A percentile compares a stretch with the other conserved stretches of the same genome.
Conservation (phyloP, 2,888 invertebrate genomes). For the Drosophila nr. fundita region DNA sequence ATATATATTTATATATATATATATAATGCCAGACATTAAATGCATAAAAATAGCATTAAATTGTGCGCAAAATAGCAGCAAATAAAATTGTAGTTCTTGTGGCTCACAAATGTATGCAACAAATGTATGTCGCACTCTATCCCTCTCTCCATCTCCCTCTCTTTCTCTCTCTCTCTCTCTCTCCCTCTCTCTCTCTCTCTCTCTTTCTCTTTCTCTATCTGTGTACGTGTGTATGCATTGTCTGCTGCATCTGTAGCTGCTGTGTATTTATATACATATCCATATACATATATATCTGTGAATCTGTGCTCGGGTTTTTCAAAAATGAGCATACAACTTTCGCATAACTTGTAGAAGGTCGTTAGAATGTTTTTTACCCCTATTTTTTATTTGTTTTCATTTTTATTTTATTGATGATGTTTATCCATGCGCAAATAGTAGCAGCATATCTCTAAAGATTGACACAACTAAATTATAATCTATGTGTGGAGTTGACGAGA, state of each 20-base stretch:
- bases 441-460: neutral
- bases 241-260: slow-evolving; percentile 20
- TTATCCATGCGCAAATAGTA: neutral
- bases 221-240: slow-evolving; percentile 4
- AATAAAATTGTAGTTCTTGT: slow-evolving; percentile 63
- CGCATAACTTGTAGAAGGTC: slow-evolving; percentile 34
- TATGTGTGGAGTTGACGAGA: neutral
- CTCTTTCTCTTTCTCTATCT: neutral
- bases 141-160: neutral
- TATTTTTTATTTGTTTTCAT: slow-evolving; percentile 3
- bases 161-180: neutral
- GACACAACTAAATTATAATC: neutral
- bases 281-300: neutral
- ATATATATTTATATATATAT: neutral
- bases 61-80: slow-evolving; percentile 75
- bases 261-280: slow-evolving; percentile 12
- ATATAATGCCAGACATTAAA: slow-evolving; percentile 53
- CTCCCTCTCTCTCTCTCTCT: too few species aligned
- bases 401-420: neutral
- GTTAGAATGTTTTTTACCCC: neutral
- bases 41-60: slow-evolving; percentile 79
- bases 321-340: slow-evolving; percentile 48
- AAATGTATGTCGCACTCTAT: slow-evolving; percentile 47
- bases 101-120: slow-evolving; percentile 68
- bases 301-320: slow-evolving; percentile 33